These are phyloP conservation scores for Cinclus mexicanus DNA, from an alignment of 2,113 vertebrate species.

Conservation along the genomic window DNA sequence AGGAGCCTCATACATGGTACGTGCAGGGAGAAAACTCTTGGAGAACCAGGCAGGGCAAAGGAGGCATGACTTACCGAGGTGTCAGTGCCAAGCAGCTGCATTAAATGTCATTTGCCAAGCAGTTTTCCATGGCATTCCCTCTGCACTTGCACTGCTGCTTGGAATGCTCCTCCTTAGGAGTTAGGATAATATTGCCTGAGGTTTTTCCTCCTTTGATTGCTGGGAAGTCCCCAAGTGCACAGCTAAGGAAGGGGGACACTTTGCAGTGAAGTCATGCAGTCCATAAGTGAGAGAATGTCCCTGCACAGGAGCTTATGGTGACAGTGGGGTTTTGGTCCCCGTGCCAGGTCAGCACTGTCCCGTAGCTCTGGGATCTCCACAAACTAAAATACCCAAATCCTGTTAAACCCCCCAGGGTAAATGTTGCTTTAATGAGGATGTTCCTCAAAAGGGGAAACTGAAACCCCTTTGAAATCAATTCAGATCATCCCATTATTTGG, in stretches of 20 bases:
- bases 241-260: no score
- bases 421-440: neutral
- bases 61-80: neutral
- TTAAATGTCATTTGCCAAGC: neutral
- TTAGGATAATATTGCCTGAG: rapidly evolving
- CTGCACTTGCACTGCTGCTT: neutral
- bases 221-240: neutral
- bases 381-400: neutral
- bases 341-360: neutral
- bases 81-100: neutral
- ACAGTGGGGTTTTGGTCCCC: neutral
- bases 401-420: neutral
- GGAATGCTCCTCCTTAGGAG: neutral
- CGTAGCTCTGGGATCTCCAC: rapidly evolving
- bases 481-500: rapidly evolving
- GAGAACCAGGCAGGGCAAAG: neutral
- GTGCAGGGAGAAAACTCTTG: neutral
- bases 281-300: neutral
- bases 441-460: neutral
- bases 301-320: neutral
- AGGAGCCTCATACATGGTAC: neutral
- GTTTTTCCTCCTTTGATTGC: neutral
- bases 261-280: neutral
- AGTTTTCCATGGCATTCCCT: neutral
- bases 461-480: neutral